Percentiles rank a stretch among this genome's conserved stretches.
These are phyloP conservation scores for Plotosus lineatus DNA, from an alignment of 2,113 vertebrate genomes.

Conservation along the genomic window DNA sequence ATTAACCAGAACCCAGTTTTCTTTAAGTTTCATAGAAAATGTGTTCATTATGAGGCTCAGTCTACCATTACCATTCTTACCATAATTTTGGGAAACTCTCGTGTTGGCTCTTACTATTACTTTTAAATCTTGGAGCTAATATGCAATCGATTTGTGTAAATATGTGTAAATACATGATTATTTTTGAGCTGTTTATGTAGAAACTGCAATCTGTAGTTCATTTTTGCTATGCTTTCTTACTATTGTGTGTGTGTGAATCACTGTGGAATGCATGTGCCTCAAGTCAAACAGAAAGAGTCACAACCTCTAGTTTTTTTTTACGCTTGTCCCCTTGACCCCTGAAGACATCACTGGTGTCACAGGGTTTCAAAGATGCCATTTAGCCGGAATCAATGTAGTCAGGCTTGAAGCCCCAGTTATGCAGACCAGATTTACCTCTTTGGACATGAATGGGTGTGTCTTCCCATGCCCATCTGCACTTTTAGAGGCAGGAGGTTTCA, in stretches of 20 bases:
- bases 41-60: background rate
- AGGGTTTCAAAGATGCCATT: slow-evolving; percentile 61
- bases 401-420: slow-evolving; percentile 63
- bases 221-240: too few relatives aligned
- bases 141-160: background rate
- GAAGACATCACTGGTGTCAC: slow-evolving; percentile 30
- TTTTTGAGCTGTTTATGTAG: background rate
- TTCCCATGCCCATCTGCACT: background rate
- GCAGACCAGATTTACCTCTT: slow-evolving; percentile 64
- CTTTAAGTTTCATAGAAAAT: background rate
- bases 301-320: background rate
- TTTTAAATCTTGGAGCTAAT: background rate
- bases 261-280: slow-evolving; percentile 20
- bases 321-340: slow-evolving; percentile 38
- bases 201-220: background rate
- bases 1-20: background rate
- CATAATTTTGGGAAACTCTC: background rate
- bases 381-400: slow-evolving; percentile 65
- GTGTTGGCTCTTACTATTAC: background rate
- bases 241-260: slow-evolving; percentile 32
- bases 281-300: slow-evolving; percentile 31
- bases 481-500: slow-evolving; percentile 23
- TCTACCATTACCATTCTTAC: background rate
- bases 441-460: slow-evolving; percentile 34
- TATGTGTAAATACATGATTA: background rate